phyloP scores from a whole-genome alignment of 1,140 invertebrate species.

The Acyrthosiphon pisum region DNA sequence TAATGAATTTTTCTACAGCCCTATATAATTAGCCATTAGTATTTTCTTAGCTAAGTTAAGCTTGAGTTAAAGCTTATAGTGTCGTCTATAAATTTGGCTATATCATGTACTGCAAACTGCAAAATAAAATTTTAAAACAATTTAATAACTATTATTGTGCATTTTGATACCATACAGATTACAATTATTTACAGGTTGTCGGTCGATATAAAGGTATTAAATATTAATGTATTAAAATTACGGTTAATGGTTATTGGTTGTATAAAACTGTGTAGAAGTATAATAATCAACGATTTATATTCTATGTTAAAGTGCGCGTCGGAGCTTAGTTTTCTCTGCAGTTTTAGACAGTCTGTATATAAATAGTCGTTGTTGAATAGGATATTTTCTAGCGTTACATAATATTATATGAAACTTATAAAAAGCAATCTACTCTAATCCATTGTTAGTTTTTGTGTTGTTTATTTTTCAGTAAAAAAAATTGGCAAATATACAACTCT shows the following conservation, averaged over 20 bases:
- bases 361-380: conserved; percentile 8
- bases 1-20: no score
- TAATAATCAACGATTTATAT: neutral
- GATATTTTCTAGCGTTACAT: conserved; percentile 25
- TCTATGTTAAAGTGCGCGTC: neutral
- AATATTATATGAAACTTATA: neutral
- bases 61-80: no score
- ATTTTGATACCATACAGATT: neutral
- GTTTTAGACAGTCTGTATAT: neutral
- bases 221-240: neutral
- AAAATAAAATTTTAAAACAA: neutral
- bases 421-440: conserved; percentile 24
- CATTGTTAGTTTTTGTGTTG: neutral
- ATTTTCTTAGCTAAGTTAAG: no score
- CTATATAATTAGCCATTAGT: no score
- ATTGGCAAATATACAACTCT: neutral
- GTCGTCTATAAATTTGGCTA: no score
- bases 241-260: neutral
- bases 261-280: neutral
- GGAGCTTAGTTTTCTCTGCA: neutral
- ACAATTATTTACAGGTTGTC: no score
- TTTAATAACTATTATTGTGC: neutral
- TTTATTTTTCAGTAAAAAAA: conserved; percentile 9
- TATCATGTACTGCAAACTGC: neutral
- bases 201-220: neutral